A percentile compares a stretch with the other conserved stretches of the same genome.
Conservation (phyloP, 2,797 vertebrate genomes). For the Rhinophrynus dorsalis region DNA sequence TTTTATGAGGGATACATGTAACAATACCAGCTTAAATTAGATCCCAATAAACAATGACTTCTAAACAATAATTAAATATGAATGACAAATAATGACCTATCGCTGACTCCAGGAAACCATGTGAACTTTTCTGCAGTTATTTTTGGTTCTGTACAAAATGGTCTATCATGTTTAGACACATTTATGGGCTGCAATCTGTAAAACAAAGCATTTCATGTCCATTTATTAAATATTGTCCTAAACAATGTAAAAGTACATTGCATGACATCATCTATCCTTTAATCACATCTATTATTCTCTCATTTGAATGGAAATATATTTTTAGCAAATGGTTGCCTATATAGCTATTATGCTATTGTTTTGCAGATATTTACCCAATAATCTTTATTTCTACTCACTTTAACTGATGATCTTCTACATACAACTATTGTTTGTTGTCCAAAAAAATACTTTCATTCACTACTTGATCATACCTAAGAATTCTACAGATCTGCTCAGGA, state of each 20-base stretch:
- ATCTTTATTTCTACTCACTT: background rate
- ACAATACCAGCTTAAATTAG: constrained; percentile 12
- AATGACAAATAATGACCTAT: background rate
- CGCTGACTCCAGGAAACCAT: background rate
- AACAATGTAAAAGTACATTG: background rate
- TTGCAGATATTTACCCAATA: background rate
- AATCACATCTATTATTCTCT: constrained; percentile 13
- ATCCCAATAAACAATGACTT: constrained; percentile 21
- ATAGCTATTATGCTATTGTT: too few species aligned
- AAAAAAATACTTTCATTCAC: too few species aligned
- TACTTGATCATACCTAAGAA: too few species aligned
- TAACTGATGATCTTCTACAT: too few species aligned
- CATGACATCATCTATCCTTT: background rate
- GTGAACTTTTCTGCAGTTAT: constrained; percentile 8
- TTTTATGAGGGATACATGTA: background rate
- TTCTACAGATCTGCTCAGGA: too few species aligned
- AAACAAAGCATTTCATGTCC: background rate
- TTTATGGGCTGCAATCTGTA: constrained; percentile 4
- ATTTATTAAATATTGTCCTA: background rate
- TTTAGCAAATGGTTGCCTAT: background rate
- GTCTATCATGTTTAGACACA: background rate
- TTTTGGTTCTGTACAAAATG: constrained; percentile 7
- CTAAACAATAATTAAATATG: constrained; percentile 8
- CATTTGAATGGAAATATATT: constrained; percentile 2
- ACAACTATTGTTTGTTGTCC: too few species aligned